Evolutionary conservation across 2,797 vertebrate species (phyloP), one percentile per base, ranked within the genome.

Genomic region (Syncerus caffer): DNA sequence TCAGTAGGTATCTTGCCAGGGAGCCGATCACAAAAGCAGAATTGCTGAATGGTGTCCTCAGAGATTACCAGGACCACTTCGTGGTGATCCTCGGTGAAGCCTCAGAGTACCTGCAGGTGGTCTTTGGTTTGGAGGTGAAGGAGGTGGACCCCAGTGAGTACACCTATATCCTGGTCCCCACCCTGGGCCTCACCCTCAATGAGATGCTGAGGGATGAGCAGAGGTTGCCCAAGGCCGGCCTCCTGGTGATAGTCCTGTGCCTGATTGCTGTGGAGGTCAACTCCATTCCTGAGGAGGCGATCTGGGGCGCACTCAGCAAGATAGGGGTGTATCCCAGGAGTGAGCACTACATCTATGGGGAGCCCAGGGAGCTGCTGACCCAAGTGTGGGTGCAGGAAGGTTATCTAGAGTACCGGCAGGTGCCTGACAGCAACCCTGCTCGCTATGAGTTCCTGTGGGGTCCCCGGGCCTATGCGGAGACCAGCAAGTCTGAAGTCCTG

Each of bases 401-500:
- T 19, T 97, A 97, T 47, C 9, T 97, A n/a, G 93, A 85, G 27
- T 92, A 88, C 67, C 64, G 1, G 25, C 91, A 42, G 60, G 97
- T 50, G 45, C 45, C 76, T 47, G 4, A 31, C 47, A n/a, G 76
- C 9, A 17, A n/a, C 17, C 76, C 76, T 38, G 6, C 67, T 55
- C 29, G 7, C 9, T 95, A 60, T 1, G 78, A 95, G 71, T 90
- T 97, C 47, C 50, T 94, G 16, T 97, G 97, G 97, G 97, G 96
- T 4, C 88, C 86, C 2, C 87, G 95, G 42, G 53, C 90, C 58
- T 15, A 80, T 1, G 51, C 29, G 2, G 96, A 98, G 80, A 92
- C 47, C 31, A 94, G 53, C 29, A 94, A 84, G 78, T 45, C 90
- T 50, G 60, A 53, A n/a, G 23, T 94, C 23, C 53, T 96, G 4